A percentile compares a stretch with the other conserved stretches of the same genome.
Conservation (phyloP, 30 jellyfish, hydroid and myxozoan species). For the Hydractinia echinata region DNA sequence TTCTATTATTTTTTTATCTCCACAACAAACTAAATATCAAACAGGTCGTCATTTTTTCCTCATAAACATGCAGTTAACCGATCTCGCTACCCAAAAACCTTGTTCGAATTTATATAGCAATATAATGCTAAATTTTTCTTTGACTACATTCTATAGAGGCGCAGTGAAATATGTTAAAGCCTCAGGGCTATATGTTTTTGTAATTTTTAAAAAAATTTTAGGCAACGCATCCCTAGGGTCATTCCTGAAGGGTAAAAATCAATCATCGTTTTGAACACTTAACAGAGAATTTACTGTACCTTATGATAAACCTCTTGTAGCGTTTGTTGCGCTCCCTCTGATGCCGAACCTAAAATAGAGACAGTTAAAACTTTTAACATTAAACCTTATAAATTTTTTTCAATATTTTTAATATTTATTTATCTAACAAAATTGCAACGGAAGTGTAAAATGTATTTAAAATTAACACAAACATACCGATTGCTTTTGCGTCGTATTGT, state of each 20-base stretch:
- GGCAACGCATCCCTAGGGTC: too few relatives aligned
- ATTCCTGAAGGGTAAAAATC: too few relatives aligned
- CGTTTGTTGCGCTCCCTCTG: constrained; percentile 98
- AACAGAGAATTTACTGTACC: constrained; percentile 27
- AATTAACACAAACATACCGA: constrained; percentile 50
- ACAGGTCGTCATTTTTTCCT: too few relatives aligned
- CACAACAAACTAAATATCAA: too few relatives aligned
- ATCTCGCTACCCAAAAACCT: too few relatives aligned
- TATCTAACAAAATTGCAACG: not conserved
- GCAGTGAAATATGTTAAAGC: not conserved
- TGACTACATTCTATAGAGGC: not conserved
- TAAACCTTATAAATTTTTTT: not conserved
- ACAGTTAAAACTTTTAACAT: not conserved
- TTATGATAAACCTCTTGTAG: constrained; percentile 92
- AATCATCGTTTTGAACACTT: too few relatives aligned
- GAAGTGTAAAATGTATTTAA: not conserved
- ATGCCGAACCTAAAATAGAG: constrained; percentile 79
- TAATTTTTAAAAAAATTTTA: too few relatives aligned
- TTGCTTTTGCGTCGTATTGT: constrained; percentile 99
- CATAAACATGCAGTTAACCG: too few relatives aligned
- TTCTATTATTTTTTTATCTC: too few relatives aligned
- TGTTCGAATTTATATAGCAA: too few relatives aligned
- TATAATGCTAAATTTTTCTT: not conserved
- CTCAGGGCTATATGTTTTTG: too few relatives aligned
- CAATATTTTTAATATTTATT: not conserved